Percentiles rank a stretch among this genome's conserved stretches.
Conservation (phyloP, 1,140 invertebrate species). For the Lepidurus apus region DNA sequence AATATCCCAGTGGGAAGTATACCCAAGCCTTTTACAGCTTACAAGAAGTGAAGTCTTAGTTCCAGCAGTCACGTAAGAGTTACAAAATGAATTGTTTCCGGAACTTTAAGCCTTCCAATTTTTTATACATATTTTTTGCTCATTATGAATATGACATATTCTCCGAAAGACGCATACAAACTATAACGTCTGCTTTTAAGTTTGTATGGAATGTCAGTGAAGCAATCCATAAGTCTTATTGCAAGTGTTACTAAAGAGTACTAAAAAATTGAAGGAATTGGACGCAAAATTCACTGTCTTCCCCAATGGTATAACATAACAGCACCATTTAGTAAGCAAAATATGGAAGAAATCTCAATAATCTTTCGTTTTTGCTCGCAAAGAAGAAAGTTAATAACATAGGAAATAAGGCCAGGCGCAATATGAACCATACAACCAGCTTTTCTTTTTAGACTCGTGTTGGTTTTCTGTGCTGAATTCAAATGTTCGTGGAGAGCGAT, state of each 20-base stretch:
- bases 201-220: too few species aligned
- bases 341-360: too few species aligned
- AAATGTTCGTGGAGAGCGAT: not conserved
- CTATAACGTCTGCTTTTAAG: too few species aligned
- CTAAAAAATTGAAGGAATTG: too few species aligned
- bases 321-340: too few species aligned
- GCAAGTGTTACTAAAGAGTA: too few species aligned
- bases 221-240: too few species aligned
- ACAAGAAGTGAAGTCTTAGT: not conserved
- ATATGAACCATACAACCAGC: not conserved
- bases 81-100: not conserved
- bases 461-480: not conserved
- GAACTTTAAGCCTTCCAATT: not conserved
- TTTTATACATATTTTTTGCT: too few species aligned
- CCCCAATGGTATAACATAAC: too few species aligned
- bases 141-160: too few species aligned
- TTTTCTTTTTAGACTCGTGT: not conserved
- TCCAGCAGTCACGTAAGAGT: not conserved
- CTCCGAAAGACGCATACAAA: too few species aligned
- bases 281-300: too few species aligned
- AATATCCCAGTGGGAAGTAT: conserved; percentile 10
- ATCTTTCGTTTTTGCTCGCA: not conserved
- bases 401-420: not conserved
- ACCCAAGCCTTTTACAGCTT: not conserved
- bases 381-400: not conserved